Conservation (phyloP, 2,888 invertebrate genomes). For the Hermaeophaga mercurialis region DNA sequence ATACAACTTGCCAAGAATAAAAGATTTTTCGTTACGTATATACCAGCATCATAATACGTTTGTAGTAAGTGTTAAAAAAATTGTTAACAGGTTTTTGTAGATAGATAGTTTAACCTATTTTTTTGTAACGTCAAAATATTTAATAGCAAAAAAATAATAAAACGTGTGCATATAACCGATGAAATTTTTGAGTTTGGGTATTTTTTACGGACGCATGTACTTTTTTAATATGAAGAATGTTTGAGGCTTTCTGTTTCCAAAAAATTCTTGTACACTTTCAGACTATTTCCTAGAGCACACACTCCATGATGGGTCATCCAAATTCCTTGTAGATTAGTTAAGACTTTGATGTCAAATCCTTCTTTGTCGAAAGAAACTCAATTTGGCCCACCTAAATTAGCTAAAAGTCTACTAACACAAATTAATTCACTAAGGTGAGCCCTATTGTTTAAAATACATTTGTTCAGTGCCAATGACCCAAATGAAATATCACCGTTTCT, state of each 20-base stretch:
- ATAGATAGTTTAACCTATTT: slow-evolving; percentile 56
- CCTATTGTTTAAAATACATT: too few relatives aligned
- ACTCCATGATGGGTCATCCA: slow-evolving; percentile 57
- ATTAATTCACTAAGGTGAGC: too few relatives aligned
- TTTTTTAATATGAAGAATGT: slow-evolving; percentile 48
- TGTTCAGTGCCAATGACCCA: too few relatives aligned
- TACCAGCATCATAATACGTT: slow-evolving; percentile 54
- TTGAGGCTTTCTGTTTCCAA: slow-evolving; percentile 44
- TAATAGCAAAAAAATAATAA: slow-evolving; percentile 33
- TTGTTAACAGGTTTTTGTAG: slow-evolving; percentile 55
- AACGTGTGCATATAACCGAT: slow-evolving; percentile 33
- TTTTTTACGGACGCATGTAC: slow-evolving; percentile 46
- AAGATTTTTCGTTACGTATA: slow-evolving; percentile 15
- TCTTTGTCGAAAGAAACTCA: slow-evolving; percentile 11
- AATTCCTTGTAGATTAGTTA: slow-evolving; percentile 53
- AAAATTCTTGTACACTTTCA: slow-evolving; percentile 38
- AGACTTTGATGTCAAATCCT: slow-evolving; percentile 46
- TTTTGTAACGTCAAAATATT: slow-evolving; percentile 53
- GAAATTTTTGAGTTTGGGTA: slow-evolving; percentile 30
- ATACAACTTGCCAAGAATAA: slow-evolving; percentile 14
- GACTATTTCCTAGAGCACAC: slow-evolving; percentile 39
- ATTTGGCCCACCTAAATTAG: too few relatives aligned
- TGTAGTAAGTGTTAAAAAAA: slow-evolving; percentile 52
- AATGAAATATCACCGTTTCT: too few relatives aligned
- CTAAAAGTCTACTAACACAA: too few relatives aligned